Conservation (phyloP, 2,797 vertebrate species). For the Cirrhinus mrigala region DNA sequence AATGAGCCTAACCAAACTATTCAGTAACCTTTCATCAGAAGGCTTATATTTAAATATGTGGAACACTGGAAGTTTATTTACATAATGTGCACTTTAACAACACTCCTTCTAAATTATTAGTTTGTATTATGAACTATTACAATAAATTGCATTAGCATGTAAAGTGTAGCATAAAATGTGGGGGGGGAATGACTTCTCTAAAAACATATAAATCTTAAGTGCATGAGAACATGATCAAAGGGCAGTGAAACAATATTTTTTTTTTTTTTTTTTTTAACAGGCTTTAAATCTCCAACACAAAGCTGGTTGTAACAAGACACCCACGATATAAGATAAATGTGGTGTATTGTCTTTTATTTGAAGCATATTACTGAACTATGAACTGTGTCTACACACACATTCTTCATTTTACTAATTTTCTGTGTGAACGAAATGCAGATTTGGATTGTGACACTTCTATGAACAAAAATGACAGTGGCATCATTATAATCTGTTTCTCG, state of each 20-base stretch:
- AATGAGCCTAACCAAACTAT: background rate
- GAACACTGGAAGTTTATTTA: background rate
- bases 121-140: background rate
- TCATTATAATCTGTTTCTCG: slow-evolving; percentile 87
- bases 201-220: background rate
- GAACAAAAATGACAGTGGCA: slow-evolving; percentile 89
- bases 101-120: background rate
- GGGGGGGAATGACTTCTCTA: background rate
- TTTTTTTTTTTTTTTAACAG: background rate
- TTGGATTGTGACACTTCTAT: slow-evolving; percentile 84
- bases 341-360: background rate
- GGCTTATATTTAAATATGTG: background rate
- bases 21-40: background rate
- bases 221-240: background rate
- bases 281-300: background rate
- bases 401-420: background rate
- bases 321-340: background rate
- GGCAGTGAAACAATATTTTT: background rate
- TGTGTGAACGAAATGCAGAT: slow-evolving; percentile 67
- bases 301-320: background rate
- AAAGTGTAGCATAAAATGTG: background rate
- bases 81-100: background rate
- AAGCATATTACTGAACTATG: background rate
- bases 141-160: slow-evolving; percentile 67
- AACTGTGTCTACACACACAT: slow-evolving; percentile 74